Conservation (phyloP, 2,113 vertebrate species). For the Baryphthengus martii region DNA sequence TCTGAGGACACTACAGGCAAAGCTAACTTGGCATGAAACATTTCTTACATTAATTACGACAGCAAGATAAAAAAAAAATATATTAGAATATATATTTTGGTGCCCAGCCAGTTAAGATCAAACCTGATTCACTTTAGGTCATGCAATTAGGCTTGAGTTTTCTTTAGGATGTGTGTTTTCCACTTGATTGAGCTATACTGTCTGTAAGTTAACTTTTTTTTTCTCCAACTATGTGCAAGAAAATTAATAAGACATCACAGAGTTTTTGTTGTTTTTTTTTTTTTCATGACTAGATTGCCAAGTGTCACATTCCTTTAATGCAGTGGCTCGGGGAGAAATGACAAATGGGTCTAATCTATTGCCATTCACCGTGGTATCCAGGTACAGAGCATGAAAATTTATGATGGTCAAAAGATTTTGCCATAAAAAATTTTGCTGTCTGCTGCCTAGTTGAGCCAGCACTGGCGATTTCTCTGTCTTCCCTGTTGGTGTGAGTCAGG, state of each 20-base stretch:
- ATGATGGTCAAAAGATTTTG: constrained; percentile 37
- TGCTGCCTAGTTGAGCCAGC: constrained; percentile 18
- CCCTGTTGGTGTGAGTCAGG: not conserved
- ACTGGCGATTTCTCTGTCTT: constrained; percentile 8
- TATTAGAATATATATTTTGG: constrained; percentile 11
- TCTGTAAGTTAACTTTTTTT: constrained; percentile 50
- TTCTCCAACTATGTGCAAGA: not conserved
- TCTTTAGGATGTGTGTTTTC: constrained; percentile 50
- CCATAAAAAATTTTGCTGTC: constrained; percentile 40
- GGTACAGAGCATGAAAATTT: constrained; percentile 48
- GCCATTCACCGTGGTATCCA: not conserved
- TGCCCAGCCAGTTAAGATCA: constrained; percentile 23
- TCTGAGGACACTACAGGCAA: constrained; percentile 60
- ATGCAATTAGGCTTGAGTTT: not conserved
- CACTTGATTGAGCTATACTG: constrained; percentile 50
- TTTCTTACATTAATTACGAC: constrained; percentile 69
- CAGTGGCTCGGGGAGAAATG: not conserved
- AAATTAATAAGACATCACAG: constrained; percentile 35
- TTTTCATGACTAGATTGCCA: constrained; percentile 18
- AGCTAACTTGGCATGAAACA: constrained; percentile 49
- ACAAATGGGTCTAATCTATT: constrained; percentile 22
- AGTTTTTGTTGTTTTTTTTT: not conserved
- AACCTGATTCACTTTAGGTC: constrained; percentile 55
- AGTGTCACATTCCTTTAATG: not conserved
- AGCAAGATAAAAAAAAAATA: constrained; percentile 69